Evolutionary conservation across 2,113 vertebrate genomes (phyloP).

Genomic region (Pomatostomus ruficeps): DNA sequence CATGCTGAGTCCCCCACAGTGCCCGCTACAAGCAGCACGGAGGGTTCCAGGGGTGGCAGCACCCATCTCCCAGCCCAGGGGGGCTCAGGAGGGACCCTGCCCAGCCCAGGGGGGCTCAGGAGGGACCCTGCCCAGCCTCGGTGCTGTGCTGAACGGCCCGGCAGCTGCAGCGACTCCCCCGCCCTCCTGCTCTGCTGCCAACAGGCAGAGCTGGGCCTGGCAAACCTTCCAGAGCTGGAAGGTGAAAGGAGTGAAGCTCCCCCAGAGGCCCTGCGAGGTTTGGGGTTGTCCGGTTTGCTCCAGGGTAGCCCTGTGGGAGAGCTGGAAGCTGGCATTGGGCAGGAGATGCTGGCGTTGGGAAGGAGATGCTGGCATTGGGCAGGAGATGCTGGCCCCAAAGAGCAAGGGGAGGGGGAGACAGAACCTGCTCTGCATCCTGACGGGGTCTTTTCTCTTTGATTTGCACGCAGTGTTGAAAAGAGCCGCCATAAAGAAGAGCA

Average conservation of each 20-base stretch:
- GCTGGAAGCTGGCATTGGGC: neutral
- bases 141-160: neutral
- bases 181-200: neutral
- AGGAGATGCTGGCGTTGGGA: neutral
- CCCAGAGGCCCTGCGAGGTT: neutral
- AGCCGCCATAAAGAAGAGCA: constrained; percentile 90
- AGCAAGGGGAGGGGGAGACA: neutral
- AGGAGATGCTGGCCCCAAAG: neutral
- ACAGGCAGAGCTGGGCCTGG: neutral
- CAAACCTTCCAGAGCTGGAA: neutral
- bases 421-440: neutral
- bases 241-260: neutral
- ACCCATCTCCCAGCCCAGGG: neutral
- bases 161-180: neutral
- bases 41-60: neutral
- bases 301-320: neutral
- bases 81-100: neutral
- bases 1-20: neutral
- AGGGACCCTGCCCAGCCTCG: neutral
- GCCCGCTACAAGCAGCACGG: neutral
- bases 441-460: neutral
- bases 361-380: no score
- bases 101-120: neutral
- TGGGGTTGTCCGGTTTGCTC: neutral
- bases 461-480: constrained; percentile 86